Evolutionary conservation across 2,113 vertebrate genomes (phyloP), one percentile per base, ranked within the genome.

Genomic region (Cottus gobio): DNA sequence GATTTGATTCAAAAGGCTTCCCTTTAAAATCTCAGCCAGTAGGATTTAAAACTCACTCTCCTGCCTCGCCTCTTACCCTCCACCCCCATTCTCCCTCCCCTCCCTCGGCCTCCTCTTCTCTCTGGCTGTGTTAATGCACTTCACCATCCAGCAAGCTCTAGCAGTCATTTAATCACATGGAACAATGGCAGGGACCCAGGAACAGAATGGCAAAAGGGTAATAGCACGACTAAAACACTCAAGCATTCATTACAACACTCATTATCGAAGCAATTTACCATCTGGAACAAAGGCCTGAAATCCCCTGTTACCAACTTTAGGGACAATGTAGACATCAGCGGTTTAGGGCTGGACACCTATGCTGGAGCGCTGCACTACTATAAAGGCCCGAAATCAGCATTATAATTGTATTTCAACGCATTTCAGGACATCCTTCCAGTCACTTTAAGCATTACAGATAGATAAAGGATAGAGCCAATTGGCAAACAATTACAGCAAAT

Each of bases 1-100:
- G 93, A 94, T 95, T 95, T 95, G 92, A 94, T 90, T 92, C 93
- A 93, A 94, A 93, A 94, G 90, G 91, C 91, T 86, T 91, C 91
- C 86, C 83, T 95, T 69, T 93, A 94, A 95, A 95, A 94, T 91
- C 92, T 94, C 91, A 91, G 89, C 86, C 87, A 79, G 86, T 86
- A 74, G 92, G 94, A 95, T 94, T 94, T 95, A 93, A 91, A 92
- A 88, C 85, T 89, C 91, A 85, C 91, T 93, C 87, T 85, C 71
- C 77, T 77, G 76, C 70, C 58, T 80, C 69, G 62, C 86, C 84
- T 88, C 76, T 80, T 75, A 78, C 76, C 71, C 76, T 20, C 71
- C 50, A 30, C 24, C 37, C 7, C 18, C 20, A n/a, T 2, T 10
- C 37, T 1, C 12, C 13, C 64, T 11, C n/a, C 15, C 12, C 34